phyloP scores from a whole-genome alignment of 1,140 invertebrate genomes.

The Macrotrachela quadricornifera region DNA sequence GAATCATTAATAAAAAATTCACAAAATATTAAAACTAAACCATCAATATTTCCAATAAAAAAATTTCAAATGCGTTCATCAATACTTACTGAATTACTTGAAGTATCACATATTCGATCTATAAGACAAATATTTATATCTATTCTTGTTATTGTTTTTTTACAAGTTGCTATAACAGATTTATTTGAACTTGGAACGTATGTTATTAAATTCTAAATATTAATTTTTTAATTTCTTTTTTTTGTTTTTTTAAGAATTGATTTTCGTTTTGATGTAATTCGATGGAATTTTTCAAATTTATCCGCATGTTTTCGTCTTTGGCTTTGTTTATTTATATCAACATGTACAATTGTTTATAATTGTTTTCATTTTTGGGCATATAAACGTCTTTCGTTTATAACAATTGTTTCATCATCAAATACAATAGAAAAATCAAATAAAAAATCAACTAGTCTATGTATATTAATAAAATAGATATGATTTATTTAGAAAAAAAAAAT shows the following conservation, averaged over 20 bases:
- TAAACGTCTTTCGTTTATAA: neutral
- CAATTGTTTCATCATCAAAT: neutral
- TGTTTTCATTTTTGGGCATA: conserved; percentile 37
- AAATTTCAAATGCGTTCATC: conserved; percentile 1
- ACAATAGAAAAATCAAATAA: neutral
- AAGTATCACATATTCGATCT: conserved; percentile 53
- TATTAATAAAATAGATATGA: too few relatives aligned
- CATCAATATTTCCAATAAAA: neutral
- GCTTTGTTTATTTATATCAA: conserved; percentile 34
- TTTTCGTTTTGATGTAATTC: conserved; percentile 36
- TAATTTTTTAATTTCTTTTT: conserved; percentile 4
- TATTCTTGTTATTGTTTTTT: conserved; percentile 47
- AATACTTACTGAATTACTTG: conserved; percentile 38
- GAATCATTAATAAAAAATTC: too few relatives aligned
- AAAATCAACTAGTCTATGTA: neutral
- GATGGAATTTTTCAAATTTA: conserved; percentile 36
- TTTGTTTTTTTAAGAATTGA: conserved; percentile 28
- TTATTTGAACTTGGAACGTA: conserved; percentile 49
- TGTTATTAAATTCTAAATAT: conserved; percentile 30
- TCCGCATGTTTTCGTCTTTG: conserved; percentile 35
- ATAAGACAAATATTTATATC: conserved; percentile 64
- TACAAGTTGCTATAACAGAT: conserved; percentile 49
- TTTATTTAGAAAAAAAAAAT: neutral
- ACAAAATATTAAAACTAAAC: neutral
- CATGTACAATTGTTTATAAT: conserved; percentile 33